phyloP scores from a whole-genome alignment of 2,797 vertebrate species.

The Nothura maculosa region DNA sequence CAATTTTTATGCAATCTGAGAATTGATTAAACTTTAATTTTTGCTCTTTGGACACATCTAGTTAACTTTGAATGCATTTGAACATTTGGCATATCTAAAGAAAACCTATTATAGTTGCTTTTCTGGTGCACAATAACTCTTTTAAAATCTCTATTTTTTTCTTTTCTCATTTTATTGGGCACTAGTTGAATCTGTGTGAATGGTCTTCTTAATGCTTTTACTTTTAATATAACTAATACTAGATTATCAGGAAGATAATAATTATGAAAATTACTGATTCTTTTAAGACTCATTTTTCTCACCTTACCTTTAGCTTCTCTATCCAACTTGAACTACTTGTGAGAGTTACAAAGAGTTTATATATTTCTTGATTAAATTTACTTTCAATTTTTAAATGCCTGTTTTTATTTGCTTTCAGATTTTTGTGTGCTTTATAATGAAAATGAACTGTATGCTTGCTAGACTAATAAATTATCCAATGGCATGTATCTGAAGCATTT shows the following conservation, averaged over 20 bases:
- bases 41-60: not conserved
- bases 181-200: not conserved
- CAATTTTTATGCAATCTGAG: not conserved
- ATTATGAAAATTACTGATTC: not conserved
- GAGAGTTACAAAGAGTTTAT: not conserved
- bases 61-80: rapidly evolving
- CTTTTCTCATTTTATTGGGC: not conserved
- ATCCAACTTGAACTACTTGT: not conserved
- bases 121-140: not conserved
- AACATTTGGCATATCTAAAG: not conserved
- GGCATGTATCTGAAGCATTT: not conserved
- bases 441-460: not conserved
- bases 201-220: not conserved
- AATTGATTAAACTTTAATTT: not conserved
- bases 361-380: not conserved
- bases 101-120: not conserved
- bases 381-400: not conserved
- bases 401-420: not conserved
- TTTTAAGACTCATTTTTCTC: not conserved
- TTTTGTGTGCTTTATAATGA: too few species aligned
- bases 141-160: not conserved
- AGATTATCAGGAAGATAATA: not conserved
- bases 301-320: not conserved
- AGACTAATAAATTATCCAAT: not conserved
- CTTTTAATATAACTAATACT: not conserved